Conservation (phyloP, 2,797 vertebrate species). For the Gambusia yucatana region DNA sequence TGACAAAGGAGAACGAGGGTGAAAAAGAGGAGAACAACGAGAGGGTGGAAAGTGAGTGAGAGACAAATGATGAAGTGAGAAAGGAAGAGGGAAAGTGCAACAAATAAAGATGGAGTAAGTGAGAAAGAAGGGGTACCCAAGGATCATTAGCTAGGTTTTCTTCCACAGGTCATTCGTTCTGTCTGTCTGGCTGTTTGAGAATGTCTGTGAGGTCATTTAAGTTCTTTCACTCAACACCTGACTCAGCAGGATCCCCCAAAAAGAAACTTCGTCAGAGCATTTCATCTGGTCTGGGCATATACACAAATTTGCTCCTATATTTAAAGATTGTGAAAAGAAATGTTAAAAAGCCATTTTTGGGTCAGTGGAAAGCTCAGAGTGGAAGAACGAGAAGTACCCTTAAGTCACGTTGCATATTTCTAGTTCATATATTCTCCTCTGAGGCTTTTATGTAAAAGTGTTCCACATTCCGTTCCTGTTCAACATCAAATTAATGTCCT, state of each 20-base stretch:
- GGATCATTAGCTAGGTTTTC: conserved; percentile 65
- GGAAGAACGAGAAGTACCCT: conserved; percentile 38
- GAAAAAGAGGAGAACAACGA: conserved; percentile 20
- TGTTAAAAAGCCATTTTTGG: conserved; percentile 17
- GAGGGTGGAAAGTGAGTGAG: conserved; percentile 49
- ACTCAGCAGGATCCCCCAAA: conserved; percentile 28
- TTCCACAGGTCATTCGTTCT: conserved; percentile 66
- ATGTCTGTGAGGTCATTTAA: conserved; percentile 43
- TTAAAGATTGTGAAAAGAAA: conserved; percentile 26
- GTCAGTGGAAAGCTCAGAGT: conserved; percentile 37
- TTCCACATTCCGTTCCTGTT: conserved; percentile 1
- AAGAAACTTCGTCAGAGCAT: conserved; percentile 3
- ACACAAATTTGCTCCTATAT: conserved; percentile 4
- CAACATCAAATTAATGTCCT: background rate
- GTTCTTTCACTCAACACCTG: conserved; percentile 57
- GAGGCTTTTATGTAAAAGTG: background rate
- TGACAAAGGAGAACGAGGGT: conserved; percentile 58
- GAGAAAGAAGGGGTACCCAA: conserved; percentile 64
- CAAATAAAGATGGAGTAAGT: conserved; percentile 64
- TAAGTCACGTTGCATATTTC: conserved; percentile 15
- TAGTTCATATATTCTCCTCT: conserved; percentile 2
- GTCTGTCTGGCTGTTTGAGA: conserved; percentile 47
- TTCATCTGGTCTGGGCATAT: conserved; percentile 6
- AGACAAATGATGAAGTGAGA: conserved; percentile 62
- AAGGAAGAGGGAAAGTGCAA: conserved; percentile 43